Conservation (phyloP, 2,888 invertebrate genomes). For the Drosophila greeni region DNA sequence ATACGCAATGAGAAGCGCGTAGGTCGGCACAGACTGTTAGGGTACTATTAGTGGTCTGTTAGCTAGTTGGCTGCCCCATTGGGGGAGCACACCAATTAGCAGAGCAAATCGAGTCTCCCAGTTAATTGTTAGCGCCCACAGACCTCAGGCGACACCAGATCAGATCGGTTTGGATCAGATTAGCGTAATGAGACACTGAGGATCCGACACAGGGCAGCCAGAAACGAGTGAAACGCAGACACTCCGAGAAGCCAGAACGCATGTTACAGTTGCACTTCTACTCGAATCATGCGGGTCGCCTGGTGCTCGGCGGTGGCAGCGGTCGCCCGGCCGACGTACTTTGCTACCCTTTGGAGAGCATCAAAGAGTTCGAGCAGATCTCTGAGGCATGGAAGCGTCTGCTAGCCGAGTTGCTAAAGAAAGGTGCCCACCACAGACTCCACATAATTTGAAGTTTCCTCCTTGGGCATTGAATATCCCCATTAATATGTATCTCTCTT, state of each 20-base stretch:
- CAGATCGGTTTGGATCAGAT: slow-evolving; percentile 27
- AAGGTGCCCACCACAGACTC: slow-evolving; percentile 79
- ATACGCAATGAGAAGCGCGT: slow-evolving; percentile 45
- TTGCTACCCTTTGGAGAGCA: slow-evolving; percentile 89
- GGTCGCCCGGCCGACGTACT: slow-evolving; percentile 69
- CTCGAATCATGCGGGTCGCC: slow-evolving; percentile 86
- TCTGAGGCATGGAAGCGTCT: slow-evolving; percentile 88
- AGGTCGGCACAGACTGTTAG: slow-evolving; percentile 31
- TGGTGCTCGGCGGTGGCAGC: slow-evolving; percentile 81
- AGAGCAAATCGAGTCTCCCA: slow-evolving; percentile 24
- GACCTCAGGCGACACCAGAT: slow-evolving; percentile 17
- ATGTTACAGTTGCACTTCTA: slow-evolving; percentile 92
- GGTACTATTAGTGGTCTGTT: slow-evolving; percentile 37
- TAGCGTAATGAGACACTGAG: slow-evolving; percentile 36
- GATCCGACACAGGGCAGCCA: not conserved
- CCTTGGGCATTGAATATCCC: too few species aligned
- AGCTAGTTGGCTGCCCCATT: slow-evolving; percentile 46
- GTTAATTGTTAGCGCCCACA: slow-evolving; percentile 47
- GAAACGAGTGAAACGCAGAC: slow-evolving; percentile 8
- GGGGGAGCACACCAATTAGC: slow-evolving; percentile 36
- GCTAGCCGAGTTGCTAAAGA: slow-evolving; percentile 85
- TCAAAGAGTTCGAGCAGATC: slow-evolving; percentile 91
- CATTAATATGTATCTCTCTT: not conserved
- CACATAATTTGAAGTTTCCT: not conserved
- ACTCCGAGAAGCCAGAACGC: slow-evolving; percentile 71